phyloP scores from a whole-genome alignment of 1,140 invertebrate species.

The Procambarus virginalis region DNA sequence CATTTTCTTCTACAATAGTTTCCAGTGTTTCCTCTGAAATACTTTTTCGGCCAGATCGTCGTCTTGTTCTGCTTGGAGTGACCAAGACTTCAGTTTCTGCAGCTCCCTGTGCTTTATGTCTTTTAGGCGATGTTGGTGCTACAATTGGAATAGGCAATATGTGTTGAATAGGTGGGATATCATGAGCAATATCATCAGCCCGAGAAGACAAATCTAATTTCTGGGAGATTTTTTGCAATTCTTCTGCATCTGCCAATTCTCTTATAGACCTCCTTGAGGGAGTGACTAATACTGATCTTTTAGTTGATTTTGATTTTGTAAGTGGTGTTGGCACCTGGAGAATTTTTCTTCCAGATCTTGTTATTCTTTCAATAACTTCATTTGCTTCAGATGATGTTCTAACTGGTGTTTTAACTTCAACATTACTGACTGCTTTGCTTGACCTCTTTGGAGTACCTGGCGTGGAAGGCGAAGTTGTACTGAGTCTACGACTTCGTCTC shows the following conservation, averaged over 20 bases:
- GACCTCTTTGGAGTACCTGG: constrained; percentile 27
- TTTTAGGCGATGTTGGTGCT: constrained; percentile 1
- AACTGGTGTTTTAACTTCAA: neutral
- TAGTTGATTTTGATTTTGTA: constrained; percentile 2
- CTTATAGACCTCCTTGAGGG: constrained; percentile 6
- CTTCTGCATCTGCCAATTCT: constrained; percentile 2
- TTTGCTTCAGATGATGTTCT: neutral
- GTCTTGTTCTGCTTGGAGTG: neutral
- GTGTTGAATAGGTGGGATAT: neutral
- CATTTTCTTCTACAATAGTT: constrained; percentile 35
- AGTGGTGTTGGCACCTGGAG: constrained; percentile 26
- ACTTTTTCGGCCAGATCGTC: constrained; percentile 18
- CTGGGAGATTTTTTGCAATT: constrained; percentile 19
- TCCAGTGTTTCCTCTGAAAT: constrained; percentile 20
- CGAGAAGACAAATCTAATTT: constrained; percentile 21
- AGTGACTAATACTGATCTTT: neutral
- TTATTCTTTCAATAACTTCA: neutral
- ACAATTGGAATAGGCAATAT: neutral
- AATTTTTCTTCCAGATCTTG: constrained; percentile 44
- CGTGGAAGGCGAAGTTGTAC: neutral
- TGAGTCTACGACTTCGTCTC: constrained; percentile 8
- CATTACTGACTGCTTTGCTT: neutral
- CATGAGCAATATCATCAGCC: neutral
- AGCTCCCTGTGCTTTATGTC: neutral
- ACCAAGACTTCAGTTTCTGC: neutral